Percentiles rank a stretch among this genome's conserved stretches.
These are phyloP conservation scores for Prosapia bicincta DNA, from an alignment of 2,888 invertebrate genomes.

Conservation along the genomic window DNA sequence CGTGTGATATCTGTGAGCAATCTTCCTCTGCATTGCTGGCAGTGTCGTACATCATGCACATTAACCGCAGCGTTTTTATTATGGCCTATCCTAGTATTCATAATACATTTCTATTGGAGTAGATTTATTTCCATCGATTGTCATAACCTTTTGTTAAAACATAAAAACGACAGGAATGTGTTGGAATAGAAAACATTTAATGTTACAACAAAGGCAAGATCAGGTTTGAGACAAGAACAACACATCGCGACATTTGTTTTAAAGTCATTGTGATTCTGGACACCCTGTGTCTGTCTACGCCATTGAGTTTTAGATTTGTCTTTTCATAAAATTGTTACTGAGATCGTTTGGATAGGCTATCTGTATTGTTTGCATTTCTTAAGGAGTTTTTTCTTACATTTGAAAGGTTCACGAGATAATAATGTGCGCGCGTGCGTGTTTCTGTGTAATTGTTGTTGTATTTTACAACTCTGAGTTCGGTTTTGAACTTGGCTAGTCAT, in stretches of 20 bases:
- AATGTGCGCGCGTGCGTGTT: too few species aligned
- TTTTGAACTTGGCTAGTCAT: too few species aligned
- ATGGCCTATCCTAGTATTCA: not conserved
- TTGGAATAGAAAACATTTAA: not conserved
- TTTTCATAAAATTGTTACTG: not conserved
- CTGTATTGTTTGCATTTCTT: not conserved
- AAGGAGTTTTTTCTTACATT: not conserved
- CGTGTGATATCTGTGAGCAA: conserved; percentile 23
- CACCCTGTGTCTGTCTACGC: too few species aligned
- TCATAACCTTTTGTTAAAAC: conserved; percentile 27
- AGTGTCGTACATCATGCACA: not conserved
- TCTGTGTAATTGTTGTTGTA: too few species aligned
- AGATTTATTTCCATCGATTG: conserved; percentile 24
- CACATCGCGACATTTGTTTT: not conserved
- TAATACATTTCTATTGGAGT: not conserved
- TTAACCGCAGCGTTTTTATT: not conserved
- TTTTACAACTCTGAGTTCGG: too few species aligned
- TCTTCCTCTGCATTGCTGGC: not conserved
- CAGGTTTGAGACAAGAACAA: not conserved
- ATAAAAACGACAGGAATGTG: not conserved
- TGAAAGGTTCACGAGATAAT: too few species aligned
- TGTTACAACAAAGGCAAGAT: not conserved
- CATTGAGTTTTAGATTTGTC: not conserved
- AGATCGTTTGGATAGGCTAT: not conserved
- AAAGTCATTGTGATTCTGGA: not conserved